These are phyloP conservation scores for Drosophila mojavensis DNA, from an alignment of 1,140 invertebrate species.

Conservation along the genomic window DNA sequence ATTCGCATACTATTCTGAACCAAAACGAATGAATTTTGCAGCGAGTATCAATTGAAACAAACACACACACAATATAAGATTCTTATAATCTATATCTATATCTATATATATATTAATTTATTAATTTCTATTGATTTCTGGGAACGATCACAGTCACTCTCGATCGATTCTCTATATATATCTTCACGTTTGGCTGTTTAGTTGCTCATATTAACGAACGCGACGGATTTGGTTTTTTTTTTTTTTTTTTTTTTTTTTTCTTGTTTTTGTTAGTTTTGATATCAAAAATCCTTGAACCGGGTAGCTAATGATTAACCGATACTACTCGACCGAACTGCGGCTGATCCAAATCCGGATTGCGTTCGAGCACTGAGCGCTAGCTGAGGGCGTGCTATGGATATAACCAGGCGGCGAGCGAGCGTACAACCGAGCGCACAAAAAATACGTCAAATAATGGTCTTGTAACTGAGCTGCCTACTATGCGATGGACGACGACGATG, in stretches of 20 bases:
- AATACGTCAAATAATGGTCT: slow-evolving; percentile 81
- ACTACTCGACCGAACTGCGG: slow-evolving; percentile 54
- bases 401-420: slow-evolving; percentile 49
- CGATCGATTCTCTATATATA: background rate
- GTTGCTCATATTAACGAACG: slow-evolving; percentile 11
- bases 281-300: slow-evolving; percentile 36
- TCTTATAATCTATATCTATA: slow-evolving; percentile 10
- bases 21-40: slow-evolving; percentile 72
- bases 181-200: slow-evolving; percentile 10
- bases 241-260: background rate
- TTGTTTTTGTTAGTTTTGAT: background rate
- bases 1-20: slow-evolving; percentile 83
- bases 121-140: background rate
- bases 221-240: background rate
- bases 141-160: slow-evolving; percentile 32
- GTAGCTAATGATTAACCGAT: slow-evolving; percentile 66
- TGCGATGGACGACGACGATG: slow-evolving; percentile 51
- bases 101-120: slow-evolving; percentile 1
- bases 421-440: slow-evolving; percentile 74
- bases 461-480: slow-evolving; percentile 82
- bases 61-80: slow-evolving; percentile 18
- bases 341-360: slow-evolving; percentile 62
- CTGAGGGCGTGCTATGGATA: slow-evolving; percentile 69
- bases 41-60: slow-evolving; percentile 7
- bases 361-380: slow-evolving; percentile 39